These are phyloP conservation scores for Ormia ochracea DNA, from an alignment of 2,888 invertebrate genomes.

Conservation along the genomic window DNA sequence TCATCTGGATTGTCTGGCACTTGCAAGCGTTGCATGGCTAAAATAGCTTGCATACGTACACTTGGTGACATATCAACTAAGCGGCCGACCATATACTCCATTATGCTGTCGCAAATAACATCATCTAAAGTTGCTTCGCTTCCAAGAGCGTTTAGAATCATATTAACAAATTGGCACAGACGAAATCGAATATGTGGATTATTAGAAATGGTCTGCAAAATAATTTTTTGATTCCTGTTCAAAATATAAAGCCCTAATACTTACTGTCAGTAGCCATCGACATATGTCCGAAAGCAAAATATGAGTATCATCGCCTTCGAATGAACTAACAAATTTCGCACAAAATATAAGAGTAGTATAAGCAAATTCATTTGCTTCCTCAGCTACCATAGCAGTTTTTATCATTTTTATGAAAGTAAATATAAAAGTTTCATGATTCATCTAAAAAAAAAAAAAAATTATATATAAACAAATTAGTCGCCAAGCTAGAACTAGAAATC, in stretches of 20 bases:
- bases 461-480: too few species aligned
- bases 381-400: slow-evolving; percentile 81
- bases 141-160: slow-evolving; percentile 84
- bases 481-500: too few species aligned
- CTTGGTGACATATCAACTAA: slow-evolving; percentile 85
- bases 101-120: slow-evolving; percentile 84
- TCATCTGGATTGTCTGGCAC: slow-evolving; percentile 86
- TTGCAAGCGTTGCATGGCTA: slow-evolving; percentile 87
- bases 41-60: slow-evolving; percentile 87
- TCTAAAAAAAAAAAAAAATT: too few species aligned
- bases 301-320: slow-evolving; percentile 78
- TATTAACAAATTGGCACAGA: slow-evolving; percentile 87
- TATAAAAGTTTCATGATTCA: slow-evolving; percentile 80
- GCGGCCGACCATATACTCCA: slow-evolving; percentile 82
- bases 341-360: slow-evolving; percentile 84
- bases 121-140: slow-evolving; percentile 87
- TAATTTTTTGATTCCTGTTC: background rate
- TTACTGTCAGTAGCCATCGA: slow-evolving; percentile 71
- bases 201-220: slow-evolving; percentile 77
- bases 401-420: slow-evolving; percentile 82
- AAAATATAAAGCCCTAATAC: too few species aligned
- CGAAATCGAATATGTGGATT: slow-evolving; percentile 82
- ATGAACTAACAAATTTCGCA: slow-evolving; percentile 82
- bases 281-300: slow-evolving; percentile 70
- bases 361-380: slow-evolving; percentile 83